Conservation (phyloP, 2,797 vertebrate genomes). For the Esox lucius region DNA sequence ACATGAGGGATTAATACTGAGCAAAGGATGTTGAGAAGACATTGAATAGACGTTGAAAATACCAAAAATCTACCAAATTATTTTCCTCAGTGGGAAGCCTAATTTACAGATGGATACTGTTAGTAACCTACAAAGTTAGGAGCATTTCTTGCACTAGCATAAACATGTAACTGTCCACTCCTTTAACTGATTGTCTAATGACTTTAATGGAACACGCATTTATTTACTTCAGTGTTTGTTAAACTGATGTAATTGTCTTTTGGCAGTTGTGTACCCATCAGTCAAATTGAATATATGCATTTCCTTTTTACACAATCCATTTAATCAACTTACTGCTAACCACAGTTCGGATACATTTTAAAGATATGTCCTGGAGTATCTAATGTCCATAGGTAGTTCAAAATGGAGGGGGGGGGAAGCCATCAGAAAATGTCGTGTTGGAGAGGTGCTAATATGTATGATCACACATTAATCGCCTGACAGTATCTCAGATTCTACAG, state of each 20-base stretch:
- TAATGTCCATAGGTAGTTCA: conserved; percentile 49
- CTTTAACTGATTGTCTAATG: background rate
- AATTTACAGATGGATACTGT: background rate
- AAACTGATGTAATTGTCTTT: background rate
- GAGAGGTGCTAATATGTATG: conserved; percentile 74
- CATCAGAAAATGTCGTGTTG: conserved; percentile 60
- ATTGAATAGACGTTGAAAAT: too few relatives aligned
- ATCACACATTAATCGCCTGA: conserved; percentile 77
- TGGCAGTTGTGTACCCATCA: background rate
- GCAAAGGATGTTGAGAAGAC: too few relatives aligned
- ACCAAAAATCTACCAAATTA: too few relatives aligned
- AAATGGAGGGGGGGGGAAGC: conserved; percentile 9
- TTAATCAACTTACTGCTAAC: conserved; percentile 17
- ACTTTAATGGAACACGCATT: background rate
- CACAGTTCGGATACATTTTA: conserved; percentile 32
- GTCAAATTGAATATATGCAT: background rate
- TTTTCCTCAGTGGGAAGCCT: background rate
- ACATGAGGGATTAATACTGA: background rate
- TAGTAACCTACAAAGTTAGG: background rate
- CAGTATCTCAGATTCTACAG: conserved; percentile 74
- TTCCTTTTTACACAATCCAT: background rate
- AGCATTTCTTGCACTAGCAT: background rate
- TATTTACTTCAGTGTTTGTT: background rate
- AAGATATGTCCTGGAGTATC: conserved; percentile 28
- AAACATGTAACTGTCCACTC: background rate